Conservation (phyloP, 2,113 vertebrate species). For the Maccullochella peelii region DNA sequence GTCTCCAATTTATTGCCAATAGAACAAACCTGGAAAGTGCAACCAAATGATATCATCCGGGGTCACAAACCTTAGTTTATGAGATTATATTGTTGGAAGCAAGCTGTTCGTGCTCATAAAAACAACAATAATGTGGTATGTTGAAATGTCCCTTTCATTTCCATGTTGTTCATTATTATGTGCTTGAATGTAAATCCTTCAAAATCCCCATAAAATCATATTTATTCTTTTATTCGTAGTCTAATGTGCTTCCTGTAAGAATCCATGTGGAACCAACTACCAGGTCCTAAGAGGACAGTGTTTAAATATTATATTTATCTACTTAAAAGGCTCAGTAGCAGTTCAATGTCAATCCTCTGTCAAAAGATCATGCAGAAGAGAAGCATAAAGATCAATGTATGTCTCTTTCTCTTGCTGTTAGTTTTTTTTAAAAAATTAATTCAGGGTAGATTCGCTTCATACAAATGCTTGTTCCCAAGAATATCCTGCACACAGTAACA, state of each 20-base stretch:
- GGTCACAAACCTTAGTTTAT: slow-evolving; percentile 6
- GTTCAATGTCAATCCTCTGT: slow-evolving; percentile 11
- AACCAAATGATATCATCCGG: background rate
- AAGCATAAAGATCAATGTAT: slow-evolving; percentile 1
- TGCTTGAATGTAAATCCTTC: slow-evolving; percentile 53
- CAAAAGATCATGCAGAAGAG: slow-evolving; percentile 10
- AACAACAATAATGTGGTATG: background rate
- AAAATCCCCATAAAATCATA: slow-evolving; percentile 53
- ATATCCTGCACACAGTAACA: slow-evolving; percentile 4
- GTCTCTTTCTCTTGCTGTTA: background rate
- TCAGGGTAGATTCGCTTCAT: background rate
- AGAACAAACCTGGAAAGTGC: slow-evolving; percentile 6
- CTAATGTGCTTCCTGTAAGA: slow-evolving; percentile 34
- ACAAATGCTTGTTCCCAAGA: slow-evolving; percentile 13
- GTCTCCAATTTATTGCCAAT: background rate
- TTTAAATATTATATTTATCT: slow-evolving; percentile 36
- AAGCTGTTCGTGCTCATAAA: slow-evolving; percentile 7
- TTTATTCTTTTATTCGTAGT: slow-evolving; percentile 37
- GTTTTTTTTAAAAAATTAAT: background rate
- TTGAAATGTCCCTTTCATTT: slow-evolving; percentile 26
- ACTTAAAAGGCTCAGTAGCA: background rate
- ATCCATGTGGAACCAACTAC: slow-evolving; percentile 9
- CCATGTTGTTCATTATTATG: slow-evolving; percentile 40
- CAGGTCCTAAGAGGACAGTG: background rate
- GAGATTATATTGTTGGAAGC: slow-evolving; percentile 15